These are phyloP conservation scores for Delia radicum DNA, from an alignment of 1,140 invertebrate species.

Conservation along the genomic window DNA sequence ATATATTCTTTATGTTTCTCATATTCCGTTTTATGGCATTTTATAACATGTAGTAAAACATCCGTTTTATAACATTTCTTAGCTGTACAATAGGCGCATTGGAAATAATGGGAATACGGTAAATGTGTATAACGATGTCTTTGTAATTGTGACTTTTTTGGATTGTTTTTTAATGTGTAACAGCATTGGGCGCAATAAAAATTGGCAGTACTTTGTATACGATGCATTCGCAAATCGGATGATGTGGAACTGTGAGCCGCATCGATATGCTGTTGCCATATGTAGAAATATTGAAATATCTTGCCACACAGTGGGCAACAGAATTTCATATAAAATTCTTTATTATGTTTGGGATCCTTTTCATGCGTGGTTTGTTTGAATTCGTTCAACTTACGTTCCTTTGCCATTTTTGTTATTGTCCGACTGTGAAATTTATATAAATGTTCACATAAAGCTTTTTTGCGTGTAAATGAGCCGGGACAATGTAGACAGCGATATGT, in stretches of 20 bases:
- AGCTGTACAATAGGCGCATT: constrained; percentile 25
- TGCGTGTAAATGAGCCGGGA: constrained; percentile 38
- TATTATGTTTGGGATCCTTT: constrained; percentile 6
- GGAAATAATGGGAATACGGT: constrained; percentile 16
- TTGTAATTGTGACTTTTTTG: not conserved
- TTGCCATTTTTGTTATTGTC: constrained; percentile 1
- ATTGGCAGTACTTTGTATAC: constrained; percentile 22
- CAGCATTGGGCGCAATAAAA: constrained; percentile 24
- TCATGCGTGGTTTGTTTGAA: not conserved
- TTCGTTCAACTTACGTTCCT: not conserved
- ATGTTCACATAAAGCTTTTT: constrained; percentile 43
- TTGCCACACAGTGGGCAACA: constrained; percentile 24
- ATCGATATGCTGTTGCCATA: constrained; percentile 24
- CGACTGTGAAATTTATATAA: constrained; percentile 22
- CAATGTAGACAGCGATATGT: constrained; percentile 49
- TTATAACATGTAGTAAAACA: constrained; percentile 30
- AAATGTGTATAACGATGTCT: constrained; percentile 24
- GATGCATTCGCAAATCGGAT: constrained; percentile 19
- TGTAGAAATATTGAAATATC: constrained; percentile 7
- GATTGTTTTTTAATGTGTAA: not conserved
- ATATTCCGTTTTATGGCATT: constrained; percentile 40
- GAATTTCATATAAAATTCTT: constrained; percentile 27
- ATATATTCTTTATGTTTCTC: constrained; percentile 43
- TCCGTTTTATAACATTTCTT: constrained; percentile 25
- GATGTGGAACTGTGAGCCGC: not conserved